Conservation (phyloP, 2,797 vertebrate genomes). For the Argyrosomus regius region DNA sequence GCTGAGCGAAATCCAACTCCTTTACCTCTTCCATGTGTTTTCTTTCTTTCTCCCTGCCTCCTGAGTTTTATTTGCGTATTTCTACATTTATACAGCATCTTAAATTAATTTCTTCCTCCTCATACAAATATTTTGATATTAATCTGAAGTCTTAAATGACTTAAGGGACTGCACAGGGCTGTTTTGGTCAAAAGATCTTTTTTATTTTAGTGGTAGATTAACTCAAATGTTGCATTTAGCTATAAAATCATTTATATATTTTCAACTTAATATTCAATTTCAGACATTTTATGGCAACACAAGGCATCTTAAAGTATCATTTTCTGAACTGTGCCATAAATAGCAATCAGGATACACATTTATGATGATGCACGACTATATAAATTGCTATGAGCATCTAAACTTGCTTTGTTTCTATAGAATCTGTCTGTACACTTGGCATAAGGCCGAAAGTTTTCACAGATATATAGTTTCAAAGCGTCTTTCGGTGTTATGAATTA, state of each 20-base stretch:
- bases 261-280: not conserved
- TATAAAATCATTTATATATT: not conserved
- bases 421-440: constrained; percentile 7
- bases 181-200: not conserved
- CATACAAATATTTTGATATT: not conserved
- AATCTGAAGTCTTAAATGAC: not conserved
- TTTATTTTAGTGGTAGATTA: not conserved
- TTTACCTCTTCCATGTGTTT: constrained; percentile 5
- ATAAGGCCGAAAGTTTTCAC: constrained; percentile 19
- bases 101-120: not conserved
- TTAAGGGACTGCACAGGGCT: too few species aligned
- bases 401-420: constrained; percentile 16
- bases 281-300: not conserved
- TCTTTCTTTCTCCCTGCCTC: not conserved
- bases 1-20: constrained; percentile 66
- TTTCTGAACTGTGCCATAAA: not conserved
- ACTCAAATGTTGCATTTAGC: not conserved
- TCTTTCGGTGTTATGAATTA: constrained; percentile 36
- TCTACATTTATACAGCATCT: not conserved
- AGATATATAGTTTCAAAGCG: constrained; percentile 43
- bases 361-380: not conserved
- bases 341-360: not conserved
- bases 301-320: not conserved
- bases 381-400: not conserved
- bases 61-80: not conserved